Base-by-base conservation (phyloP, 2,797 vertebrate species). In the Zenarchopterus dispar region DNA sequence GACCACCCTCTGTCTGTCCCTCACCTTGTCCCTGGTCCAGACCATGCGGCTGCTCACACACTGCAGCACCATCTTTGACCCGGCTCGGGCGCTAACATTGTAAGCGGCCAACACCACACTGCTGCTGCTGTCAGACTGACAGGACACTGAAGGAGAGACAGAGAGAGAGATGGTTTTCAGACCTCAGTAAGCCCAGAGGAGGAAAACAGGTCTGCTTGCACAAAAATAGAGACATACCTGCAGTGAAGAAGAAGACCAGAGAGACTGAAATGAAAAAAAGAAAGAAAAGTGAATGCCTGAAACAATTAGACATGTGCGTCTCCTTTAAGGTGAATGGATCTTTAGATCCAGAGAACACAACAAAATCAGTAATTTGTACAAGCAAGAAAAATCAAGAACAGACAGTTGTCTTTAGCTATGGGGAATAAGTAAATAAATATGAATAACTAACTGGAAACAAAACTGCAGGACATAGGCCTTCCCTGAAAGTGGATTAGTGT, bases 31-130 rank as follows among this genome's bases (percentile, higher is more conserved):
- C 62, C 95, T 94, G 24, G 95, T 97, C 96, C 96, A 97, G 67
- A 97, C 94, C 94, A 99, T 97, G 56, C 96, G 95, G 16, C 94
- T 90, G 24, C 97, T 99, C 78, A 95, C 92, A 84, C 97, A 99
- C 57, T 94, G 94, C 77, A 99, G 92, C 48, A 94, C 84, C 0
- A 94, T 91, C 42, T 62, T 87, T 0, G 94, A 90, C 0, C 96
- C 95, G 0, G 89, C 74, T 0, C 87, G 77, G 23, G 94, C 92
- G 2, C 92, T 96, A 78, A 97, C 77, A 7, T 95, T 94, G 0
- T 93, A 89, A 54, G 94, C 94, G 0, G 95, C 95, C 63, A 96
- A 94, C 60, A 96, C 93, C 8, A 96, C 91, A 0, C 92, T 94
- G 58, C 89, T 91, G 15, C 85, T 90, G 80, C 89, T 89, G 63